These are phyloP conservation scores for Orius laevigatus DNA, from an alignment of 1,140 invertebrate genomes.

Conservation along the genomic window DNA sequence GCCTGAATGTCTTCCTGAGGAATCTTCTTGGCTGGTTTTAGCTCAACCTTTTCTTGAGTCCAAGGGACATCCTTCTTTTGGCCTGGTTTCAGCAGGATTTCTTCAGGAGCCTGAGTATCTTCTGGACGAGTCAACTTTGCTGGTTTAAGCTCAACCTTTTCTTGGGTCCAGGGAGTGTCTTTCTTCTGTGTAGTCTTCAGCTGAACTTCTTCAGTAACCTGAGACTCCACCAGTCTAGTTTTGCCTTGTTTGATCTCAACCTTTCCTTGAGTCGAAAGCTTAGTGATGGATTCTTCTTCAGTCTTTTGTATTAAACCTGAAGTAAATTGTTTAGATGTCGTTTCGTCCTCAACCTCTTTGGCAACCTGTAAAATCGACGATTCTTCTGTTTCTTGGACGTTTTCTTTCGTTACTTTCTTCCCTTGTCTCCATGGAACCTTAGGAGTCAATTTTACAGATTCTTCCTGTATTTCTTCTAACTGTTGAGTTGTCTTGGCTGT, in stretches of 20 bases:
- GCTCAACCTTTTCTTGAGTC: constrained; percentile 24
- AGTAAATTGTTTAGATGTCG: no score
- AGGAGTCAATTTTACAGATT: constrained; percentile 22
- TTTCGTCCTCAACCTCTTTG: no score
- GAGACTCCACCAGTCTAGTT: constrained; percentile 4
- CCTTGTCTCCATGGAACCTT: not conserved
- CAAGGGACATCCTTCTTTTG: constrained; percentile 20
- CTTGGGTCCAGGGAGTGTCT: constrained; percentile 18
- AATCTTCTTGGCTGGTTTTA: constrained; percentile 23
- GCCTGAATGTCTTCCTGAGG: constrained; percentile 2
- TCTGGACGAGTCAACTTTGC: constrained; percentile 13
- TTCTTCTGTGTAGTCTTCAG: constrained; percentile 9
- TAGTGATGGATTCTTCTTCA: no score
- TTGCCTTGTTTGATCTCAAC: constrained; percentile 26
- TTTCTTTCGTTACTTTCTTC: constrained; percentile 17
- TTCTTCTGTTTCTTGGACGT: constrained; percentile 23
- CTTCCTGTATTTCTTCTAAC: constrained; percentile 21
- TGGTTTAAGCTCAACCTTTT: constrained; percentile 26
- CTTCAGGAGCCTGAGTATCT: constrained; percentile 24
- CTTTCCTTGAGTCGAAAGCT: constrained; percentile 5
- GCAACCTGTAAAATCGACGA: no score
- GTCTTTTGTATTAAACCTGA: no score
- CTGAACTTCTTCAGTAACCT: constrained; percentile 16
- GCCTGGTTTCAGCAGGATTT: constrained; percentile 1
- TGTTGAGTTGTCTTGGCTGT: constrained; percentile 20